A percentile compares a stretch with the other conserved stretches of the same genome.
Evolutionary conservation across 2,113 vertebrate species (phyloP).

Genomic region (Ceyx melanurus): DNA sequence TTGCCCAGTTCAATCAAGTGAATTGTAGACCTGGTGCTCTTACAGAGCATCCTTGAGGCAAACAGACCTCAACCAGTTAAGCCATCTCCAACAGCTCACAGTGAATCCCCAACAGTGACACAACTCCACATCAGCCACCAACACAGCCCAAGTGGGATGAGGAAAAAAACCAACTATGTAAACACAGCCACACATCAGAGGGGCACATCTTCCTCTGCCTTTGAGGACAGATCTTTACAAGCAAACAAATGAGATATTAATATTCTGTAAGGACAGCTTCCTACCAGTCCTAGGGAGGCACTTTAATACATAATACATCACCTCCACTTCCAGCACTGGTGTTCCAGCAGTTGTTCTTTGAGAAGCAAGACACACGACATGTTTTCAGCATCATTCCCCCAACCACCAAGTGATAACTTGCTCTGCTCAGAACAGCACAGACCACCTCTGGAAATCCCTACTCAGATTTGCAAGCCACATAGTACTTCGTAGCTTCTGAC

Average conservation of each 20-base stretch:
- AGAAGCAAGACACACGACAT: not conserved
- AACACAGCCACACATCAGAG: not conserved
- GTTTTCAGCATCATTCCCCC: constrained; percentile 2
- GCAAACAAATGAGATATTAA: not conserved
- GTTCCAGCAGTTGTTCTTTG: not conserved
- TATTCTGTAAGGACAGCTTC: not conserved
- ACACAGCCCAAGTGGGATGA: not conserved
- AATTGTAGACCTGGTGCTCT: not conserved
- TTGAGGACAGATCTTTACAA: not conserved
- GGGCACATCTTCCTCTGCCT: not conserved
- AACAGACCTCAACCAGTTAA: not conserved
- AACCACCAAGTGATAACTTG: rapidly evolving
- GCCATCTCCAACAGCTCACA: not conserved
- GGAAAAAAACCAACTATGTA: not conserved
- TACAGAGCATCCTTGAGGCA: not conserved
- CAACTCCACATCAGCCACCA: not conserved
- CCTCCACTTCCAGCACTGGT: not conserved
- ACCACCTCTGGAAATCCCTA: not conserved
- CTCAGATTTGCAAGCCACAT: not conserved
- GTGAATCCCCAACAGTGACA: not conserved
- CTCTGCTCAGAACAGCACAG: not conserved
- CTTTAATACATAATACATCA: constrained; percentile 27
- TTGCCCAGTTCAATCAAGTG: not conserved
- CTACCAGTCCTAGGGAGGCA: not conserved
- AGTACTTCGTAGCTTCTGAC: not conserved